Percentiles rank a stretch among this genome's conserved stretches.
Conservation (phyloP, 2,797 vertebrate genomes). For the Alectoris magna region DNA sequence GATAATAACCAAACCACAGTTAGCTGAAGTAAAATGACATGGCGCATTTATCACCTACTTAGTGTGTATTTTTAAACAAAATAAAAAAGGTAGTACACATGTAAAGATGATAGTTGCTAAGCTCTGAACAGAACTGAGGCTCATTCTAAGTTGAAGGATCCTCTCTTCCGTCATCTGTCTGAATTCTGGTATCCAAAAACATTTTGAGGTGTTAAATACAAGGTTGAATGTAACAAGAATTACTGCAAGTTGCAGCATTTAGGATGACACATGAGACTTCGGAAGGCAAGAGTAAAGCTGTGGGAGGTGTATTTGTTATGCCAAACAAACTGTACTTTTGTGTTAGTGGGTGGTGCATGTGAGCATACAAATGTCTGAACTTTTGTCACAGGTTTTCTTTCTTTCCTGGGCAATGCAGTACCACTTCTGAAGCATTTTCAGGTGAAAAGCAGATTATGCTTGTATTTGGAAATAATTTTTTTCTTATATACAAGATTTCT, state of each 20-base stretch:
- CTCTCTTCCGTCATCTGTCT: neutral
- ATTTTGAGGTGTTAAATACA: neutral
- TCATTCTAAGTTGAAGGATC: neutral
- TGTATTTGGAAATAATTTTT: neutral
- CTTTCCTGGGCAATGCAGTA: neutral
- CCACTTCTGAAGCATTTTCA: neutral
- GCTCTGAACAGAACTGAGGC: neutral
- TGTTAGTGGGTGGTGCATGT: neutral
- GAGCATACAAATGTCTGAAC: neutral
- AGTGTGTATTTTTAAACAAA: neutral
- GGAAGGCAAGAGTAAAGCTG: neutral
- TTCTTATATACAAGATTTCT: neutral
- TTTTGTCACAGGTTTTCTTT: neutral
- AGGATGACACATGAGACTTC: accelerated
- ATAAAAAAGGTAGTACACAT: neutral
- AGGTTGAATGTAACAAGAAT: neutral
- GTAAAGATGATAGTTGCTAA: neutral
- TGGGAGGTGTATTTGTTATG: neutral
- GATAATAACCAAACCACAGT: neutral
- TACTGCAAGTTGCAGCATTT: neutral
- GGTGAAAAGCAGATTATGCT: neutral
- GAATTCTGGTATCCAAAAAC: neutral
- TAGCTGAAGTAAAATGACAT: accelerated
- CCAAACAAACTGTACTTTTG: neutral
- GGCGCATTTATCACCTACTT: neutral